Conservation (phyloP, 1,140 invertebrate species). For the Diprion similis region DNA sequence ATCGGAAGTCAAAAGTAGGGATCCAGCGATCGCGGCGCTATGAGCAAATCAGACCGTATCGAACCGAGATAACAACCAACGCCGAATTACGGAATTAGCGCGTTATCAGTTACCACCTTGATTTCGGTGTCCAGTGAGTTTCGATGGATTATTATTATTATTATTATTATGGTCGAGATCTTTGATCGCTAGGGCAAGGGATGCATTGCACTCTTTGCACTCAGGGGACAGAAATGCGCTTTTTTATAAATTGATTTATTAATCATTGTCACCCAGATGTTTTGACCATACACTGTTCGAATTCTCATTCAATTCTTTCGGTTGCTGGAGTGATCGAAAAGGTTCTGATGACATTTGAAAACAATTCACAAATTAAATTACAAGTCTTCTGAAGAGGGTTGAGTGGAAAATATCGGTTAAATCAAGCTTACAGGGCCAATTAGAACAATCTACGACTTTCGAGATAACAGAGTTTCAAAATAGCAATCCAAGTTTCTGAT, state of each 20-base stretch:
- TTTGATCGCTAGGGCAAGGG: background rate
- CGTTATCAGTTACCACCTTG: background rate
- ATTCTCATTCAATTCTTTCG: too few species aligned
- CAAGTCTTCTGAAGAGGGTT: too few species aligned
- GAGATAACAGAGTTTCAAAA: background rate
- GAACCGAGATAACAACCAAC: background rate
- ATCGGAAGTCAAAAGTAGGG: slow-evolving; percentile 7
- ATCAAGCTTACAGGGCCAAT: background rate
- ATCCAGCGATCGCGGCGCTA: background rate
- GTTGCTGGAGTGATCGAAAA: too few species aligned
- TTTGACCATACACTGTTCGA: too few species aligned
- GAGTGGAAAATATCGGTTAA: background rate
- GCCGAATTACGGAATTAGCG: slow-evolving; percentile 3
- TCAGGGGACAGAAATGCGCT: too few species aligned
- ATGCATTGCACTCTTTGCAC: background rate
- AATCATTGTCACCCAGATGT: too few species aligned
- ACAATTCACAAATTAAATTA: too few species aligned
- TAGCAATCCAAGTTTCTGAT: background rate
- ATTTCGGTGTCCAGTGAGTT: background rate
- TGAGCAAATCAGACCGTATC: slow-evolving; percentile 3
- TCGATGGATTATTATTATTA: too few species aligned
- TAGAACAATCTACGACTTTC: background rate
- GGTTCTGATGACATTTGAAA: too few species aligned
- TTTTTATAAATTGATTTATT: too few species aligned
- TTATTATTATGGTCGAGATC: background rate